These are phyloP conservation scores for Glyphotaelius pellucidus DNA, from an alignment of 2,888 invertebrate genomes.

Conservation along the genomic window DNA sequence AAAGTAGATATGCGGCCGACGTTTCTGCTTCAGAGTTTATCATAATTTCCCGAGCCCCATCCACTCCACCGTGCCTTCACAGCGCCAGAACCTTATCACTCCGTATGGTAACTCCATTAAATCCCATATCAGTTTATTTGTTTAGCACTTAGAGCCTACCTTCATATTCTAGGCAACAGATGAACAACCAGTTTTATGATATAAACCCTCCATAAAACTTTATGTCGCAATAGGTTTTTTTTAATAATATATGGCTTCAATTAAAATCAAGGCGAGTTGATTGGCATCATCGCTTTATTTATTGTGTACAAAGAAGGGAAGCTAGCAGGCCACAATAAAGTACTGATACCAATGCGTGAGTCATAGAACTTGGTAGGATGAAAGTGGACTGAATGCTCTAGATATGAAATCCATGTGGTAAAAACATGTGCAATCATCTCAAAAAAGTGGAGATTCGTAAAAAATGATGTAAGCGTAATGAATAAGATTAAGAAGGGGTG, in stretches of 20 bases:
- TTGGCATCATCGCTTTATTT: not conserved
- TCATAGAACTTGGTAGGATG: no score
- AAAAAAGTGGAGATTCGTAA: no score
- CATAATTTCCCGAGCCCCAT: not conserved
- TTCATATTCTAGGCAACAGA: not conserved
- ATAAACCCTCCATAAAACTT: not conserved
- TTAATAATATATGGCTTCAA: not conserved
- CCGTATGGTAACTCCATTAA: slow-evolving; percentile 56
- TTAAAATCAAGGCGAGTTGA: not conserved
- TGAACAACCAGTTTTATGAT: slow-evolving; percentile 10
- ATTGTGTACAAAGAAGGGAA: not conserved
- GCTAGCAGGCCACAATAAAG: no score
- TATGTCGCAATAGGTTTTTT: not conserved
- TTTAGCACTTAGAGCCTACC: slow-evolving; percentile 34
- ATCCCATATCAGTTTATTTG: slow-evolving; percentile 44
- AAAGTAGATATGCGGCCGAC: not conserved
- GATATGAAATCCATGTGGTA: no score
- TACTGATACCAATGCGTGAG: no score
- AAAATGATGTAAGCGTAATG: no score
- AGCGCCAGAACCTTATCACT: slow-evolving; percentile 33
- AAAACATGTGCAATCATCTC: no score
- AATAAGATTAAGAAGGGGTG: no score
- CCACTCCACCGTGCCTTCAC: not conserved
- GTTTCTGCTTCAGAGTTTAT: not conserved
- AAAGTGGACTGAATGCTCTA: no score